Base-by-base conservation (phyloP, 2,888 invertebrate genomes). In the Apomyelois bistriatella region DNA sequence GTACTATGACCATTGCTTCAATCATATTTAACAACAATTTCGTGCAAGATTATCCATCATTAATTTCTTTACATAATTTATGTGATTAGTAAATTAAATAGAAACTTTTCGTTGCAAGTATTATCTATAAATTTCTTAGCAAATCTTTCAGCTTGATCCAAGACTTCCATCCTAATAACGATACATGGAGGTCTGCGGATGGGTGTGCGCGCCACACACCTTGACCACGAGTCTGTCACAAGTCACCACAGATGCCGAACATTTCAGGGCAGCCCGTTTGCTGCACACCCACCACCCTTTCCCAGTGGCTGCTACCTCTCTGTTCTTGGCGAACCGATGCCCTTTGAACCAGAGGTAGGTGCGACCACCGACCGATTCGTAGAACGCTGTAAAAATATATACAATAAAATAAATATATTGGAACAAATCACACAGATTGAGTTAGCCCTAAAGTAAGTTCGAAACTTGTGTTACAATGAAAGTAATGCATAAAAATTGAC, bases 251-350 rank as follows among this genome's bases (percentile, higher is more conserved):
- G 49, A 50, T 1, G 49, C 49, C 7, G 30, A 15, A 5, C 49
- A 50, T 15, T 32, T 40, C 10, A 43, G 30, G 1, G 49, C 28
- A 0, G 40, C 30, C 4, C 49, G 13, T n/a, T 50, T 50, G 47
- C 69, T 73, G 60, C 74, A 74, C 0, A 64, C 58, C 72, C 74
- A 73, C 70, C 70, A 73, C 3, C 58, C 59, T 42, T 64, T 66
- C 15, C 58, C 53, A 10, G 40, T 40, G 16, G 30, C 10, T 7
- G 16, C 28, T 5, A 16, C 38, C 30, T 52, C 47, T 37, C 53
- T 57, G 22, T 54, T 60, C 57, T 60, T 69, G n/a, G 57, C 58
- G 55, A 68, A 70, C 7, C 62, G 67, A 54, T 67, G 65, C 0
- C 48, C 30, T 38, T 30, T 22, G 22, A 12, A 48, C 48, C 48